Base-by-base conservation (phyloP, 2,797 vertebrate species). In the Gymnocypris eckloni region DNA sequence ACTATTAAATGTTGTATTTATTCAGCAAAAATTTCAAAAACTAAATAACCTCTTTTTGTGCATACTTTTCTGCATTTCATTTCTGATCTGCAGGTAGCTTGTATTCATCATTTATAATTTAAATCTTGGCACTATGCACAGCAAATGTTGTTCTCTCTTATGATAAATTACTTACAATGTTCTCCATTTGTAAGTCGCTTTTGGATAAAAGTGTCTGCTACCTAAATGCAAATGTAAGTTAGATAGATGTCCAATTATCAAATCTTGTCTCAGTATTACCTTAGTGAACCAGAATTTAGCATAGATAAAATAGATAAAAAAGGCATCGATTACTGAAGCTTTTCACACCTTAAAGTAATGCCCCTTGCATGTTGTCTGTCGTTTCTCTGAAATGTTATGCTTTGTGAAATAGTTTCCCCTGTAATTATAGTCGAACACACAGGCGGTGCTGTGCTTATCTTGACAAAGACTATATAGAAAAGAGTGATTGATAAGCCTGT, bases 391-490 rank as follows among this genome's bases (percentile, higher is more conserved):
- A 67, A 78, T 56, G 0, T 69, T 0, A 12, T 70, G n/a, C 39
- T 56, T 70, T 70, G 48, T 54, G 37, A 78, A 69, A 70, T 15
- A 43, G 61, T 45, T 83, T 56, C 37, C 64, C 8, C 18, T 84
- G 48, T 84, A 84, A 84, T 84, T 84, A 85, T 15, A 71, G 64
- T 9, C 7, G 4, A 84, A 80, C 41, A 71, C 41, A n/a, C 12
- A 48, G 52, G 41, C 15, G 20, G 77, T 13, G 54, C 56, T 28
- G 50, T 39, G 77, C 77, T 80, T 37, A 72, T 85, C 84, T 41
- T 73, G 43, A 85, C 77, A 85, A 80, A 66, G 43, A 37, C 69
- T 73, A 61, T 72, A 72, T 82, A 67, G 41, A n/a, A 43, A 79
- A 39, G 67, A 80, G 69, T 80, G 84, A 85, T 64, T 80, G 77